Evolutionary conservation across 2,888 invertebrate genomes (phyloP).

Genomic region (Nebria salina): DNA sequence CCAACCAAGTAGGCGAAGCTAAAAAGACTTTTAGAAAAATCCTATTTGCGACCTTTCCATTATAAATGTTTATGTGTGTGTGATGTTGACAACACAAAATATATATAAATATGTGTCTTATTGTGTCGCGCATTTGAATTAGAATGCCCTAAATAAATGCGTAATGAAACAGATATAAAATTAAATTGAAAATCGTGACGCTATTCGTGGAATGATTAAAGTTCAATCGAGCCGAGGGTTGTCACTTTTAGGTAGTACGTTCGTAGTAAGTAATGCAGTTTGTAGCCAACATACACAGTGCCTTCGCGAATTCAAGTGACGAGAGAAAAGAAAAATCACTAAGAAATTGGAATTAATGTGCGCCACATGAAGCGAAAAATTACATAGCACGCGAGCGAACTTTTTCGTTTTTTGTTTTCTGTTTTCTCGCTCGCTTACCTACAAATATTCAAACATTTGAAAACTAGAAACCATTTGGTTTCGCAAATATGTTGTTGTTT

Average conservation of each 20-base stretch:
- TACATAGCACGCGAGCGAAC: not conserved
- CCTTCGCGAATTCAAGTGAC: not conserved
- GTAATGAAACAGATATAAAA: constrained; percentile 43
- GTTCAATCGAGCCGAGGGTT: constrained; percentile 40
- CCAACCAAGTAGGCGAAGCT: not conserved
- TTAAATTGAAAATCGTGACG: constrained; percentile 43
- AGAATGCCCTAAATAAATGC: constrained; percentile 31
- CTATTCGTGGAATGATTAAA: constrained; percentile 40
- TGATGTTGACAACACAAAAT: not conserved
- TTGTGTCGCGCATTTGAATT: not conserved
- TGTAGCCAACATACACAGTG: not conserved
- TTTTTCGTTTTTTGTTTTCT: not conserved
- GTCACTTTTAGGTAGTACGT: not conserved
- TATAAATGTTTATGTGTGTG: not conserved
- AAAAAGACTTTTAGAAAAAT: not conserved
- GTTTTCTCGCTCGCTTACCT: not conserved
- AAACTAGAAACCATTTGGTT: not conserved
- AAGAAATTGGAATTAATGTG: constrained; percentile 1
- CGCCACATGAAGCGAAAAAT: not conserved
- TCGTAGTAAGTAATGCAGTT: not conserved
- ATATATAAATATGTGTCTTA: not conserved
- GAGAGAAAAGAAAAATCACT: not conserved
- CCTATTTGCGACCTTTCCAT: not conserved
- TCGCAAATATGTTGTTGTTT: not conserved
- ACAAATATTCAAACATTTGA: not conserved